These are phyloP conservation scores for Drosophila helvetica DNA, from an alignment of 2,888 invertebrate genomes.

Conservation along the genomic window DNA sequence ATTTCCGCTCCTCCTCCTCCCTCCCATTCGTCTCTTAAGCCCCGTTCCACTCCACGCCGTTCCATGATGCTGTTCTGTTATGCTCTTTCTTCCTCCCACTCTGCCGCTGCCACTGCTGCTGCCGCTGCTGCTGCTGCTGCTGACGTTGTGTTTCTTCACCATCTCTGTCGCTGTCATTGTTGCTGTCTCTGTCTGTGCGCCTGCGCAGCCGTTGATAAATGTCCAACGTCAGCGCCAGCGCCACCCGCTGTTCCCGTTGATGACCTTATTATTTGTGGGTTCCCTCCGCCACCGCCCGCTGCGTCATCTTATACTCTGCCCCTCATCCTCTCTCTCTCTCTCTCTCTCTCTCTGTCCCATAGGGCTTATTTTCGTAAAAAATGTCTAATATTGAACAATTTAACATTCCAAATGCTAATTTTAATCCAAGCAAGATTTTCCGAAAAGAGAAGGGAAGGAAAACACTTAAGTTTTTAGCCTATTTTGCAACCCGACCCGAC, in stretches of 20 bases:
- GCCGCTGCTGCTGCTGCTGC: slow-evolving; percentile 24
- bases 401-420: no score
- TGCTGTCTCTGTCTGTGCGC: slow-evolving; percentile 42
- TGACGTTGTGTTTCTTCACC: no score
- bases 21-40: no score
- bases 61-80: no score
- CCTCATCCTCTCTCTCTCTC: no score
- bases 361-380: no score
- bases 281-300: not conserved
- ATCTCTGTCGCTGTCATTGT: no score
- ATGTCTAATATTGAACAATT: no score
- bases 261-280: slow-evolving; percentile 80
- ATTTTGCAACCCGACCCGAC: not conserved
- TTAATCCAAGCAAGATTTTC: no score
- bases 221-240: slow-evolving; percentile 25
- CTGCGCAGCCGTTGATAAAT: slow-evolving; percentile 74
- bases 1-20: slow-evolving; percentile 37
- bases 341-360: no score
- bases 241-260: slow-evolving; percentile 79
- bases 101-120: slow-evolving; percentile 34
- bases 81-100: slow-evolving; percentile 22
- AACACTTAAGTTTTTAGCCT: not conserved
- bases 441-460: not conserved
- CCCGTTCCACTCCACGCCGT: no score
- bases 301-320: no score